A percentile compares a stretch with the other conserved stretches of the same genome.
phyloP scores from a whole-genome alignment of 2,797 vertebrate genomes.

The Orientallactaga sibirica region DNA sequence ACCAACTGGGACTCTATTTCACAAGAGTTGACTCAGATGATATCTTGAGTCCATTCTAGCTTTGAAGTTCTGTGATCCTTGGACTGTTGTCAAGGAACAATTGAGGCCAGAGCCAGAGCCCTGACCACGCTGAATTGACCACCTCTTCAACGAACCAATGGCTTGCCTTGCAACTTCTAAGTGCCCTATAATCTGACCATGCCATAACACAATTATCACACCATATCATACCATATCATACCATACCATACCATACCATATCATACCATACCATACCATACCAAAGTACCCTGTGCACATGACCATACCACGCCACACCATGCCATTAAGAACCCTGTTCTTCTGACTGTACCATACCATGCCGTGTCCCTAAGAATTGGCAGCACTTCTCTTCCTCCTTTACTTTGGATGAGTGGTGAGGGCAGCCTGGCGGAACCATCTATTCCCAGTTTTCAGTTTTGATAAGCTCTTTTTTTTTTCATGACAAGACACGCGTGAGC shows the following conservation, averaged over 20 bases:
- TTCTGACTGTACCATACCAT: accelerated
- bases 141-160: not conserved
- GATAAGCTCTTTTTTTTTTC: constrained; percentile 34
- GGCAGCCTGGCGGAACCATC: not conserved
- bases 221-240: accelerated
- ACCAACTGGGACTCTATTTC: not conserved
- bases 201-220: too few species aligned
- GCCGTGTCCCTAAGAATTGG: accelerated
- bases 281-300: too few species aligned
- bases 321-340: too few species aligned
- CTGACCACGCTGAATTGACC: not conserved
- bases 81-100: not conserved
- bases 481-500: not conserved
- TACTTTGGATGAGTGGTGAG: not conserved
- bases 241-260: accelerated
- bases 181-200: too few species aligned
- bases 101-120: not conserved
- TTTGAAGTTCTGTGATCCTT: not conserved
- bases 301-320: too few species aligned
- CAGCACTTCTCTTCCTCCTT: accelerated
- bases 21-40: not conserved
- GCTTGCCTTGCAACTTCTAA: not conserved
- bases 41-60: not conserved
- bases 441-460: not conserved
- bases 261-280: too few species aligned